Conservation (phyloP, 2,888 invertebrate species). For the Hofmannophila pseudospretella region DNA sequence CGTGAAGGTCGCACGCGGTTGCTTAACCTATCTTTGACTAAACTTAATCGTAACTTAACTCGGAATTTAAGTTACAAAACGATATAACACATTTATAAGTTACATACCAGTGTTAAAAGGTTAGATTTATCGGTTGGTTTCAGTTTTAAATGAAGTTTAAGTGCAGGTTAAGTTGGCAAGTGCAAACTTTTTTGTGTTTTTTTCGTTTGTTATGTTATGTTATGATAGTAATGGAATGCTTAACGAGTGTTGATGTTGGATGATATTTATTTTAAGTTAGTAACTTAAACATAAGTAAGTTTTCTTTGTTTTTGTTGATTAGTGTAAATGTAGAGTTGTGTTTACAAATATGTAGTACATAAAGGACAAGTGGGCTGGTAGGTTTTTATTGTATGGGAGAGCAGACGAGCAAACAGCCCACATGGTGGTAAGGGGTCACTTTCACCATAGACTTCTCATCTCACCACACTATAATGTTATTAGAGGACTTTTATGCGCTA, state of each 20-base stretch:
- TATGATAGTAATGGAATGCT: conserved; percentile 31
- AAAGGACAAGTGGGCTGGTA: no score
- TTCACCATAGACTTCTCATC: no score
- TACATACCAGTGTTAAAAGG: no score
- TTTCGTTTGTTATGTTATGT: conserved; percentile 20
- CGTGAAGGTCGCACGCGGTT: conserved; percentile 35
- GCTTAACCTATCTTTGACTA: conserved; percentile 18
- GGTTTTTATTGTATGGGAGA: no score
- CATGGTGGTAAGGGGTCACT: no score
- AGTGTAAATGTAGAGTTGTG: no score
- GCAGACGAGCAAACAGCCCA: no score
- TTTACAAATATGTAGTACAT: no score
- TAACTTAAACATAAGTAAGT: no score
- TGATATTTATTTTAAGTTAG: neutral
- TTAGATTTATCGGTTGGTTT: conserved; percentile 3
- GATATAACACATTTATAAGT: neutral
- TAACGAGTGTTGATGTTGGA: conserved; percentile 5
- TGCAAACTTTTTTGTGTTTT: conserved; percentile 36
- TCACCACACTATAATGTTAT: no score
- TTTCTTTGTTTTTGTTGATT: no score
- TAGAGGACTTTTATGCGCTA: no score
- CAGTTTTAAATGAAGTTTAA: conserved; percentile 21
- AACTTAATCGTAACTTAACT: conserved; percentile 42
- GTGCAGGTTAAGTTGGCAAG: conserved; percentile 22
- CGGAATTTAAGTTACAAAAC: conserved; percentile 18